A percentile compares a stretch with the other conserved stretches of the same genome.
phyloP scores from a whole-genome alignment of 2,797 vertebrate species.

The Phyllotis vaccarum region DNA sequence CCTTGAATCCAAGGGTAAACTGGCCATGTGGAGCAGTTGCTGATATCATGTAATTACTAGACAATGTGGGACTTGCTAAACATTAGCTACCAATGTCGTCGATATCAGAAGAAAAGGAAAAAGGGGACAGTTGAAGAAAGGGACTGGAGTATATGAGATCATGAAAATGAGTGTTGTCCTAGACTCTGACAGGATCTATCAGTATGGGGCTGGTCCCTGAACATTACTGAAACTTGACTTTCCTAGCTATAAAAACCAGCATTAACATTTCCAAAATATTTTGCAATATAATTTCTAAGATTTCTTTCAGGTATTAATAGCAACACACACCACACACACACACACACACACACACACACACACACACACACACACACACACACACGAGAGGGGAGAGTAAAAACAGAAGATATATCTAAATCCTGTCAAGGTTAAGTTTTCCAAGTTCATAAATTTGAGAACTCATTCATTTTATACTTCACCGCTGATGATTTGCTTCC shows the following conservation, averaged over 20 bases:
- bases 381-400: not conserved
- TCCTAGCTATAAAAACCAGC: slow-evolving; percentile 30
- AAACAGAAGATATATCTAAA: not conserved
- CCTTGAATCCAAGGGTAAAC: slow-evolving; percentile 7
- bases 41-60: slow-evolving; percentile 29
- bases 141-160: not conserved
- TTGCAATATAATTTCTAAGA: not conserved
- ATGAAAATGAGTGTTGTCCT: not conserved
- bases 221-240: not conserved
- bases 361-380: not conserved
- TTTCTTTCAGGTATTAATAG: not conserved
- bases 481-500: slow-evolving; percentile 24
- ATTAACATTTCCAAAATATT: not conserved
- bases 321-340: not conserved
- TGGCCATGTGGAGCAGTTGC: not conserved
- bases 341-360: not conserved
- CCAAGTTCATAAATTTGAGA: not conserved
- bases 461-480: slow-evolving; percentile 7
- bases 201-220: not conserved
- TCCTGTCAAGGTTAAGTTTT: not conserved
- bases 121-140: not conserved
- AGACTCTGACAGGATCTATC: not conserved
- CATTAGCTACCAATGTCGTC: not conserved
- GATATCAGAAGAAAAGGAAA: not conserved
- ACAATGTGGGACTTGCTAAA: not conserved